phyloP scores from a whole-genome alignment of 2,888 invertebrate genomes.

The Tenthredo mesomela region DNA sequence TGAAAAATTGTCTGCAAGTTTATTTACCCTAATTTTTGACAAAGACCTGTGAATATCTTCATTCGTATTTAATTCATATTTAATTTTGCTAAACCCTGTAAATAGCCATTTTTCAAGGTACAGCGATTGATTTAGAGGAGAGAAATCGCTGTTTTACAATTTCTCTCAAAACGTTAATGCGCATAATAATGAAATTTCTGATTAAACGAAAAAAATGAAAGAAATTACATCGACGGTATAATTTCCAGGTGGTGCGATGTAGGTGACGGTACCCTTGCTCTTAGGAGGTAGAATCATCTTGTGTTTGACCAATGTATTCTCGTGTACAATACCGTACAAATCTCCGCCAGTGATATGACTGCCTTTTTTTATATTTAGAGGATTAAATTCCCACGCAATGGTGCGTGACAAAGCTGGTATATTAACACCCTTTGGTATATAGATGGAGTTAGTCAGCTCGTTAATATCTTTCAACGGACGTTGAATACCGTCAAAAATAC shows the following conservation, averaged over 20 bases:
- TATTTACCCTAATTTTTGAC: background rate
- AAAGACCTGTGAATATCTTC: background rate
- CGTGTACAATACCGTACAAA: conserved; percentile 96
- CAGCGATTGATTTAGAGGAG: background rate
- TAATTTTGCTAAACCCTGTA: background rate
- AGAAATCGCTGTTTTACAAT: background rate
- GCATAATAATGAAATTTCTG: background rate
- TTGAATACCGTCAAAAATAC: conserved; percentile 99
- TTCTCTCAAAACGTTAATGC: background rate
- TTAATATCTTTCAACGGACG: conserved; percentile 98
- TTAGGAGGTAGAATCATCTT: conserved; percentile 96
- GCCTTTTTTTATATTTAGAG: conserved; percentile 91
- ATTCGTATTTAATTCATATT: no score
- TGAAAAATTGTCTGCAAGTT: background rate
- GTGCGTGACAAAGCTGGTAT: conserved; percentile 93
- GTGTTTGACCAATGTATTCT: conserved; percentile 98
- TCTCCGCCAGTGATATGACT: conserved; percentile 99
- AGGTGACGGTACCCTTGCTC: conserved; percentile 97
- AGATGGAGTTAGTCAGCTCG: conserved; percentile 96
- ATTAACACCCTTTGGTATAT: conserved; percentile 99
- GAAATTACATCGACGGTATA: conserved; percentile 93
- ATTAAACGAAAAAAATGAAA: background rate
- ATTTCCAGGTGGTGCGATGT: conserved; percentile 95
- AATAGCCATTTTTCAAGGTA: background rate
- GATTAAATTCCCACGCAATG: conserved; percentile 95